These are phyloP conservation scores for Micrasema minimum DNA, from an alignment of 1,140 invertebrate species.

Conservation along the genomic window DNA sequence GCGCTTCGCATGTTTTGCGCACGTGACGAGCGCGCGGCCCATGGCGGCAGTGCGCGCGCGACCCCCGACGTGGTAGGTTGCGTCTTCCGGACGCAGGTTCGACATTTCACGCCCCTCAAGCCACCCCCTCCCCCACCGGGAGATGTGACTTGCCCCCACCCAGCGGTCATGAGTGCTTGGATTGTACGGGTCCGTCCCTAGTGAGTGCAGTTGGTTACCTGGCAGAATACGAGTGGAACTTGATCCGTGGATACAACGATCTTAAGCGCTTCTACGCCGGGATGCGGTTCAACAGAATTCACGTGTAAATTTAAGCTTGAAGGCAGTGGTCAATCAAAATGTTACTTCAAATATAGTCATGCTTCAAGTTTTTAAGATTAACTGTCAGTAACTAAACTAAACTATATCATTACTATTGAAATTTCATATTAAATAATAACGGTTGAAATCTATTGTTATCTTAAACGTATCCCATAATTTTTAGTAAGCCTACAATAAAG, in stretches of 20 bases:
- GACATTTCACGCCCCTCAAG: slow-evolving; percentile 20
- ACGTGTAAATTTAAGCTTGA: not conserved
- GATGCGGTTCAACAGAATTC: not conserved
- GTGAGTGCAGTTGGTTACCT: slow-evolving; percentile 10
- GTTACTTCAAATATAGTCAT: not conserved
- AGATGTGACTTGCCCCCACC: slow-evolving; percentile 29
- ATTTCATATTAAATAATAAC: no score
- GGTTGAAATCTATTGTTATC: no score
- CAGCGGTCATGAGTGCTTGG: slow-evolving; percentile 8
- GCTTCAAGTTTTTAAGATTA: not conserved
- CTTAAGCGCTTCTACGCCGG: slow-evolving; percentile 5
- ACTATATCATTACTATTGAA: no score
- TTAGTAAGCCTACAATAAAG: no score
- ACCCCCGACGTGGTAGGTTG: slow-evolving; percentile 48
- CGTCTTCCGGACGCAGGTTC: slow-evolving; percentile 32
- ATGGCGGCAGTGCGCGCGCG: slow-evolving; percentile 51
- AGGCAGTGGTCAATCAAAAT: slow-evolving; percentile 4
- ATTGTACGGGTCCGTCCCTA: slow-evolving; percentile 1
- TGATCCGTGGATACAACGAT: slow-evolving; percentile 24
- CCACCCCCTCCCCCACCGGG: slow-evolving; percentile 20
- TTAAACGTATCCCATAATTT: no score
- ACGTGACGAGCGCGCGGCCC: slow-evolving; percentile 27
- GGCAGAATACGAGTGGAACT: slow-evolving; percentile 13
- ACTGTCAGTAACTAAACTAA: no score
- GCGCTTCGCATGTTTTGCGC: slow-evolving; percentile 35